Evolutionary conservation across 1,140 invertebrate species (phyloP).

Genomic region (Hirudo medicinalis): DNA sequence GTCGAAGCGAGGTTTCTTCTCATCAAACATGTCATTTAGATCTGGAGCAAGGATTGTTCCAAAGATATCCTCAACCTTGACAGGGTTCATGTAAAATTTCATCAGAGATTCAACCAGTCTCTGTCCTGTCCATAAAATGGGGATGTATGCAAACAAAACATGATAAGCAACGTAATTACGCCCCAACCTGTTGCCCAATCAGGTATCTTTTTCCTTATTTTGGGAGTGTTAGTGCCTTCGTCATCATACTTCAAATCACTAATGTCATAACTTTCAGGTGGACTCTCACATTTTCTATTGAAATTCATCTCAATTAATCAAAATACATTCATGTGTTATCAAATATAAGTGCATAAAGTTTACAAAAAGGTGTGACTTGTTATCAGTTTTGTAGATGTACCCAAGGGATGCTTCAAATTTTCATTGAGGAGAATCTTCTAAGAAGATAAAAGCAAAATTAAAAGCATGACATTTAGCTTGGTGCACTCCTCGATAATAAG

Average conservation of each 20-base stretch:
- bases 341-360: neutral
- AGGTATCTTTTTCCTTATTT: neutral
- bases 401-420: too few species aligned
- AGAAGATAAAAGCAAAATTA: too few species aligned
- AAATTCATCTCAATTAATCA: neutral
- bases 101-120: conserved; percentile 6
- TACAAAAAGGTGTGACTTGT: too few species aligned
- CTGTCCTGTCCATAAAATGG: neutral
- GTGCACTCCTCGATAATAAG: too few species aligned
- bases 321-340: neutral
- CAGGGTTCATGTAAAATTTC: neutral
- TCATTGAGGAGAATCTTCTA: too few species aligned
- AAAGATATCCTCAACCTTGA: conserved; percentile 10
- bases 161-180: neutral
- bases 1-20: conserved; percentile 16
- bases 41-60: conserved; percentile 12
- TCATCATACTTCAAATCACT: conserved; percentile 4
- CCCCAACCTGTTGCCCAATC: neutral
- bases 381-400: too few species aligned
- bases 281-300: conserved; percentile 3
- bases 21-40: conserved; percentile 13
- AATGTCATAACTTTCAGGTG: neutral
- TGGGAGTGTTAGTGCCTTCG: neutral
- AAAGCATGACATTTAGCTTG: too few species aligned
- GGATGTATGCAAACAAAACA: too few species aligned